Evolutionary conservation across 2,888 invertebrate species (phyloP).

Genomic region (Drosophila lacicola): DNA sequence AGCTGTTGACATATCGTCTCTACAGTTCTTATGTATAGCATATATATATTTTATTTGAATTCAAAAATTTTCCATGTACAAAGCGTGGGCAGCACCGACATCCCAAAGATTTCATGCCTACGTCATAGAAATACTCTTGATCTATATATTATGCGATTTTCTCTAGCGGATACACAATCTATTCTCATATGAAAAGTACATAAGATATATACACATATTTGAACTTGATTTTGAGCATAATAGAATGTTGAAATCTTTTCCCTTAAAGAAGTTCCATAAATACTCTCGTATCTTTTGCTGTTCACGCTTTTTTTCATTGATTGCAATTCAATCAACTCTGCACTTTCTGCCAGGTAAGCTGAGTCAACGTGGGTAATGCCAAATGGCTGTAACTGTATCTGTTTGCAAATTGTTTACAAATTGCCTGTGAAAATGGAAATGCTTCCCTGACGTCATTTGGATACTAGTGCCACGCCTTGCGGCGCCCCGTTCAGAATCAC

Average conservation of each 20-base stretch:
- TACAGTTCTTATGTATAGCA: constrained; percentile 9
- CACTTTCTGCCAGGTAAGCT: constrained; percentile 18
- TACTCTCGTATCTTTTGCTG: neutral
- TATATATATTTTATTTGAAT: constrained; percentile 21
- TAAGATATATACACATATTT: constrained; percentile 7
- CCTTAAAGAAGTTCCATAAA: neutral
- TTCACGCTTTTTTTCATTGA: constrained; percentile 23
- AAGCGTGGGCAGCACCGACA: constrained; percentile 48
- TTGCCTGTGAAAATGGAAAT: constrained; percentile 28
- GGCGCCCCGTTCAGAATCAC: constrained; percentile 20
- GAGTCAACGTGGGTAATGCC: constrained; percentile 31
- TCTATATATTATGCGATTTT: constrained; percentile 21
- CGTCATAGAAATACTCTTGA: constrained; percentile 43
- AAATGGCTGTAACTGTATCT: constrained; percentile 27
- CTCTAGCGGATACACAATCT: constrained; percentile 3
- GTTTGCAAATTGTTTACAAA: constrained; percentile 55
- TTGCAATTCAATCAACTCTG: constrained; percentile 40
- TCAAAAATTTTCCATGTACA: constrained; percentile 13
- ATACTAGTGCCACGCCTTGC: constrained; percentile 23
- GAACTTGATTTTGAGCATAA: constrained; percentile 52
- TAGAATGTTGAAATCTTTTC: neutral
- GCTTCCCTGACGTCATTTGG: constrained; percentile 44
- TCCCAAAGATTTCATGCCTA: constrained; percentile 22
- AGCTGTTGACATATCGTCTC: constrained; percentile 28
- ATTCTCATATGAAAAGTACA: constrained; percentile 8